Conservation (phyloP, 1,140 invertebrate genomes). For the Pinna nobilis region DNA sequence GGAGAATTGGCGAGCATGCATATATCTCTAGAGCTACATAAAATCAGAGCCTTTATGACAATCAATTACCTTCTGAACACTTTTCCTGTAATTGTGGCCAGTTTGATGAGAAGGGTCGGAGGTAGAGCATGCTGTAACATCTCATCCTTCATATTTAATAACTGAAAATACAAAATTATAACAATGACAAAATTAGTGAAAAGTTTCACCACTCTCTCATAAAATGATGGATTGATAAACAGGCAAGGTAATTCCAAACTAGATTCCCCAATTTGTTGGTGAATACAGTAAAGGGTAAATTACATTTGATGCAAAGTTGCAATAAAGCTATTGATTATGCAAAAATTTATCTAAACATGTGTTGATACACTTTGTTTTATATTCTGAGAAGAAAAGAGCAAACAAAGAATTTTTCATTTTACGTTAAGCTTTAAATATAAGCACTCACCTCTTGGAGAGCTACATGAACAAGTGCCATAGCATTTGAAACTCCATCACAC, state of each 20-base stretch:
- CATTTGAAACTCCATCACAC: conserved; percentile 70
- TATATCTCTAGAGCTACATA: no score
- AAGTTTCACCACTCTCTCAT: no score
- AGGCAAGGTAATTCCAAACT: no score
- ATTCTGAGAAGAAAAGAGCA: background rate
- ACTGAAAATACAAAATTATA: conserved; percentile 42
- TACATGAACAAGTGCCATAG: conserved; percentile 65
- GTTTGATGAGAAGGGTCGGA: conserved; percentile 66
- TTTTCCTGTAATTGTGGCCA: conserved; percentile 68
- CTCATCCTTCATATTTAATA: conserved; percentile 73
- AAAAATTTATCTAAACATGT: no score
- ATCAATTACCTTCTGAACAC: conserved; percentile 70
- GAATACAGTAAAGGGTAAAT: no score
- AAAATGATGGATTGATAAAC: background rate
- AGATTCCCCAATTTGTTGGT: no score
- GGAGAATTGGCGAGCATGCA: no score
- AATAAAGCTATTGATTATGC: no score
- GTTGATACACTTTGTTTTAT: no score
- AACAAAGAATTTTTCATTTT: background rate
- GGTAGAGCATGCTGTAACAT: conserved; percentile 70
- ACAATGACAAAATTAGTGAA: background rate
- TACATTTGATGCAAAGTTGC: no score
- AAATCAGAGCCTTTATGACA: background rate
- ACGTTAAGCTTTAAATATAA: background rate
- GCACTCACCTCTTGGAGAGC: conserved; percentile 62